Evolutionary conservation across 2,888 invertebrate genomes (phyloP).

Genomic region (Harpalus rufipes): DNA sequence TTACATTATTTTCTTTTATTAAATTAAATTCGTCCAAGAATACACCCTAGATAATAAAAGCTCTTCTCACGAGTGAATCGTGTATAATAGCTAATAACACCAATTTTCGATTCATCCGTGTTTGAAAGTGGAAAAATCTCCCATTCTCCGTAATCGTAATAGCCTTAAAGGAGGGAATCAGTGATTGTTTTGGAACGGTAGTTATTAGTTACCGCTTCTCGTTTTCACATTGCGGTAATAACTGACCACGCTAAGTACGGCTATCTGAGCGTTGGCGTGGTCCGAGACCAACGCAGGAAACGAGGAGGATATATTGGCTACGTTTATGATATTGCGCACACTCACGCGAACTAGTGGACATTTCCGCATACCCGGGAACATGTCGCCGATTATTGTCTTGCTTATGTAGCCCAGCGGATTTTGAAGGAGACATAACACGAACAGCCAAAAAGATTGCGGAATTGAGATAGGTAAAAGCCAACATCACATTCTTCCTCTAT

Average conservation of each 20-base stretch:
- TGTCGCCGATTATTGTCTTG: slow-evolving; percentile 39
- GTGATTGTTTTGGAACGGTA: slow-evolving; percentile 57
- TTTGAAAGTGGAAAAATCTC: neutral
- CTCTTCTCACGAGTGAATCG: neutral
- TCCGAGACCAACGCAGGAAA: slow-evolving; percentile 20
- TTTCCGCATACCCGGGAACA: slow-evolving; percentile 54
- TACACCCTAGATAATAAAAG: neutral
- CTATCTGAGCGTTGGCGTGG: slow-evolving; percentile 43
- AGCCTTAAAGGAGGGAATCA: slow-evolving; percentile 5
- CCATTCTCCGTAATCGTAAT: neutral
- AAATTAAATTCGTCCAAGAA: neutral
- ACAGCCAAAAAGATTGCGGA: neutral
- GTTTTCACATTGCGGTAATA: slow-evolving; percentile 50
- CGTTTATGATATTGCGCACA: slow-evolving; percentile 54
- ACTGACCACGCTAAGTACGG: slow-evolving; percentile 53
- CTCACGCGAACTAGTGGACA: slow-evolving; percentile 49
- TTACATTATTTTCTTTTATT: neutral
- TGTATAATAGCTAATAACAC: neutral
- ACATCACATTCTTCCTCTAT: too few relatives aligned
- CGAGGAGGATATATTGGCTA: slow-evolving; percentile 54
- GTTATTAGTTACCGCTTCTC: slow-evolving; percentile 45
- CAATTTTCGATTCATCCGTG: slow-evolving; percentile 5
- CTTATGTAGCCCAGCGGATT: slow-evolving; percentile 17
- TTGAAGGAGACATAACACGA: neutral
- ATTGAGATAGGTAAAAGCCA: neutral